A percentile compares a stretch with the other conserved stretches of the same genome.
phyloP scores from a whole-genome alignment of 2,113 vertebrate genomes.

The Passer montanus region DNA sequence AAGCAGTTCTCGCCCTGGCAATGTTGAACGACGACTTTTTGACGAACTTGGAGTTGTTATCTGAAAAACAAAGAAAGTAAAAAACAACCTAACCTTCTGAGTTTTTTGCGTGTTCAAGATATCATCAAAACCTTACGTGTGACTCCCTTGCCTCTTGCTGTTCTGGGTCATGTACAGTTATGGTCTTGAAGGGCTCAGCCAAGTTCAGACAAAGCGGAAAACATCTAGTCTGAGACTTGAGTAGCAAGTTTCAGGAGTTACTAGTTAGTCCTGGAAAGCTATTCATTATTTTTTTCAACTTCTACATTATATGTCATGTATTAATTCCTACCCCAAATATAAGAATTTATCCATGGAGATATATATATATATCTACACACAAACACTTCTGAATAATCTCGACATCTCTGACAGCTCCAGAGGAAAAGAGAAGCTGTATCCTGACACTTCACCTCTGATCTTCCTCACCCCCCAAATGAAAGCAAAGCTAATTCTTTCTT shows the following conservation, averaged over 20 bases:
- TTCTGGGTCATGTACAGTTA: neutral
- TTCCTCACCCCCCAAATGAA: neutral
- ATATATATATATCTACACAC: too few relatives aligned
- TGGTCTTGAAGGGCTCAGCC: neutral
- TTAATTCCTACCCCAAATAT: neutral
- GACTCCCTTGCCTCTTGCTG: neutral
- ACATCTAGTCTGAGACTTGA: neutral
- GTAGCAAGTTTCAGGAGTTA: neutral
- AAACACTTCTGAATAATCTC: neutral
- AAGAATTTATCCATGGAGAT: neutral
- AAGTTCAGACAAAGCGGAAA: neutral
- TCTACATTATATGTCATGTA: neutral
- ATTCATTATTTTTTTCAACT: neutral
- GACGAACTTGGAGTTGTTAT: neutral
- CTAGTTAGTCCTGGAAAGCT: neutral
- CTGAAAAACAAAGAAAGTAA: neutral
- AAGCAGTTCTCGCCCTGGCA: neutral
- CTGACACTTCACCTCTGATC: rapidly evolving
- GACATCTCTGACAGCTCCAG: neutral
- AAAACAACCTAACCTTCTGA: neutral
- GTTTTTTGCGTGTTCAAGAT: neutral
- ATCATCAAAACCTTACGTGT: neutral
- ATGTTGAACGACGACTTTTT: neutral
- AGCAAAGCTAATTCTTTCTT: neutral
- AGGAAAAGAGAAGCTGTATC: neutral